Base-by-base conservation (phyloP, 2,888 invertebrate genomes). In the Malthinus seriepunctatus region DNA sequence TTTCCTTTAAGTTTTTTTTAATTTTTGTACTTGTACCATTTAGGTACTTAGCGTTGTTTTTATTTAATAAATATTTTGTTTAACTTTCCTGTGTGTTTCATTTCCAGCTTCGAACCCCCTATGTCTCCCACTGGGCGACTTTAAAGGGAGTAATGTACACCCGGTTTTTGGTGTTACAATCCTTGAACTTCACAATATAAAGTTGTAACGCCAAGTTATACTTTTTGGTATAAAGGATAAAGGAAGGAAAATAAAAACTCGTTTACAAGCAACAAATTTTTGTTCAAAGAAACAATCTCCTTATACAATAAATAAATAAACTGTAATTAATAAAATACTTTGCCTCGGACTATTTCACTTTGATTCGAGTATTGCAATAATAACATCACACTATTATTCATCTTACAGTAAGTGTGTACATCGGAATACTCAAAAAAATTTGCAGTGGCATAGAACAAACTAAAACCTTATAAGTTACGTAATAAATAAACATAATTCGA, bases 231-330 rank as follows among this genome's bases (percentile, higher is more conserved):
- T n/a, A n/a, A n/a, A n/a, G n/a, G n/a, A 42, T n/a, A 35, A 5
- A 32, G 38, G 34, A 23, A 12, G 12, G 33, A 46, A 51, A n/a
- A 38, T 23, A 32, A 51, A 42, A 39, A 38, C 23, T 42, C 10
- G 35, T 54, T 32, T 12, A 23, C 5, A 59, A 59, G 59, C 59
- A 60, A 60, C 55, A 55, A 45, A 8, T 39, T 52, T 46, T 55
- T 44, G 50, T 32, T 48, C 12, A 38, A 39, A 42, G 47, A 51
- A 54, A 45, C 37, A 53, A 38, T 10, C 33, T 23, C 47, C 39
- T 55, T 14, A 42, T 60, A 51, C 39, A 42, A 60, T 59, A 49
- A 59, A 59, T 59, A 59, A 54, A 59, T 56, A 51, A 56, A 56
- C 33, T 54, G 44, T 38, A 50, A 32, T 60, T 51, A 54, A 54